These are phyloP conservation scores for Eupleurogrammus muticus DNA, from an alignment of 2,797 vertebrate species.

Conservation along the genomic window DNA sequence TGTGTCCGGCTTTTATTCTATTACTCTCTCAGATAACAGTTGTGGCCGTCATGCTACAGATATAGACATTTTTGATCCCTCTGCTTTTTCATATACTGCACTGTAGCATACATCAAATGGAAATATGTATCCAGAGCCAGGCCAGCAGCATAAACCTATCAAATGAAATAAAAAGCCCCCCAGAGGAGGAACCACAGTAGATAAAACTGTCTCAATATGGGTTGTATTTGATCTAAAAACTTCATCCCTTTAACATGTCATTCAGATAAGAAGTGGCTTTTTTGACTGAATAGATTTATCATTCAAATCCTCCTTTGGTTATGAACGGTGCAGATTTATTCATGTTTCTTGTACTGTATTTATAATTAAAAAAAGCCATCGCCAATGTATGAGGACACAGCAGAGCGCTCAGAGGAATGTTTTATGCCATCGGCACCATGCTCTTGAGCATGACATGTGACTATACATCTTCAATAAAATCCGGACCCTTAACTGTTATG, in stretches of 20 bases:
- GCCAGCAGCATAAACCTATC: no score
- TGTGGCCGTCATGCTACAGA: background rate
- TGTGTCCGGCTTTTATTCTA: background rate
- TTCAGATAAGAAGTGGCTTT: background rate
- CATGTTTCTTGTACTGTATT: background rate
- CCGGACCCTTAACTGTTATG: slow-evolving; percentile 1
- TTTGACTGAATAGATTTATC: background rate
- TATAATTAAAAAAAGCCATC: background rate
- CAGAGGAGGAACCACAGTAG: background rate
- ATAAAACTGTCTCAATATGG: background rate
- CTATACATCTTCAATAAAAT: slow-evolving; percentile 23
- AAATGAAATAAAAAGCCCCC: background rate
- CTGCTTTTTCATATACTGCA: no score
- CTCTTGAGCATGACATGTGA: slow-evolving; percentile 25
- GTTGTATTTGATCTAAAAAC: background rate
- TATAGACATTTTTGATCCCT: slow-evolving; percentile 1
- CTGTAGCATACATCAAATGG: background rate
- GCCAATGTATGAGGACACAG: background rate
- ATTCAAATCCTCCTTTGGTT: background rate
- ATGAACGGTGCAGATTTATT: background rate
- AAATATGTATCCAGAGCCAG: background rate
- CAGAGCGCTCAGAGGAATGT: slow-evolving; percentile 3
- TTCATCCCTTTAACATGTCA: background rate
- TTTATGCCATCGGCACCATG: background rate
- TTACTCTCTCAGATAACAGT: background rate